Conservation (phyloP, 2,797 vertebrate genomes). For the Malacoctenus gilli region DNA sequence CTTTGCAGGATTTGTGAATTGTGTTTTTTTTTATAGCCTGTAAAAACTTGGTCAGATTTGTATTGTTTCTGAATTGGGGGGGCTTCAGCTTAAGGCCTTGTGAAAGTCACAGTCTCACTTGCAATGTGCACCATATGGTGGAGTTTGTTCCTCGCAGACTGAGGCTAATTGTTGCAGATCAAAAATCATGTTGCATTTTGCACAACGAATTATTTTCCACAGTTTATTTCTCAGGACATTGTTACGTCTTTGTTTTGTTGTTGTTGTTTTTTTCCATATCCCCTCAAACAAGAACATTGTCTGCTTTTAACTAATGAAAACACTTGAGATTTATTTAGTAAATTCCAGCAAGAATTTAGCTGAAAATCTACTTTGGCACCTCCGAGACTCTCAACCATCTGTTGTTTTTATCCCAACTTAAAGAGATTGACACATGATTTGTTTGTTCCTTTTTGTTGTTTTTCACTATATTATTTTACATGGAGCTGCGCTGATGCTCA, state of each 20-base stretch:
- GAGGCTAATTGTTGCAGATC: conserved; percentile 12
- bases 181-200: conserved; percentile 10
- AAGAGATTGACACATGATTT: neutral
- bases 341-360: too few species aligned
- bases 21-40: conserved; percentile 6
- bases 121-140: conserved; percentile 28
- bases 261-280: neutral
- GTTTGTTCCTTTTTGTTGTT: neutral
- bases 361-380: neutral
- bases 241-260: too few species aligned
- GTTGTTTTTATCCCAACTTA: neutral
- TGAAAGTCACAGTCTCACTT: conserved; percentile 16
- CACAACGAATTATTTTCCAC: neutral
- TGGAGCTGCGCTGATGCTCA: neutral
- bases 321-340: neutral
- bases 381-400: neutral
- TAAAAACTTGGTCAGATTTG: conserved; percentile 4
- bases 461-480: neutral
- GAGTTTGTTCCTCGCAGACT: conserved; percentile 17
- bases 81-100: conserved; percentile 2
- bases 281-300: neutral
- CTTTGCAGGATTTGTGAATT: conserved; percentile 14
- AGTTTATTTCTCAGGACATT: too few species aligned
- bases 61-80: neutral
- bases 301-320: too few species aligned